These are phyloP conservation scores for Rhinoptilus africanus DNA, from an alignment of 2,113 vertebrate genomes.

Conservation along the genomic window DNA sequence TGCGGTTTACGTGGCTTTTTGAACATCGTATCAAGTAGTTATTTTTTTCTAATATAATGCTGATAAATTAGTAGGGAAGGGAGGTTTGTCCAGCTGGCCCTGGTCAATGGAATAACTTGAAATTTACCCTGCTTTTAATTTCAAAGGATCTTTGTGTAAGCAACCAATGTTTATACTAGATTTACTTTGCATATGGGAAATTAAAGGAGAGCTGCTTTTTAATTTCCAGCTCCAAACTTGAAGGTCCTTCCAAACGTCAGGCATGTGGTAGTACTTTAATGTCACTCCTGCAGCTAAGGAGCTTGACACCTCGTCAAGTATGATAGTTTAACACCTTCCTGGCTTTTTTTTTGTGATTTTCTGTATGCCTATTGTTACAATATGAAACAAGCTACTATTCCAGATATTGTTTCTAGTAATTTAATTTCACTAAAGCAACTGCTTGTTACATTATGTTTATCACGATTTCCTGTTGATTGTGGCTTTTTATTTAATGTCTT, in stretches of 20 bases:
- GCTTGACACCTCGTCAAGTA: neutral
- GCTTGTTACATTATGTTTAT: neutral
- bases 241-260: neutral
- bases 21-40: neutral
- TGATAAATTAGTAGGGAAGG: neutral
- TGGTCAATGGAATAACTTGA: neutral
- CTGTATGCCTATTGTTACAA: neutral
- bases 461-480: neutral
- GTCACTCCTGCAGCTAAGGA: neutral
- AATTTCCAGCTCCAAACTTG: neutral
- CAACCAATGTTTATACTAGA: neutral
- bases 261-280: neutral
- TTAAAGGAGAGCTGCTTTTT: neutral
- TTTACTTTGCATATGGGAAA: neutral
- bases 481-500: neutral
- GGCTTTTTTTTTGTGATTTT: neutral
- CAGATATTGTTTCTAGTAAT: neutral
- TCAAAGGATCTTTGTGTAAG: neutral
- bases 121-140: constrained; percentile 34
- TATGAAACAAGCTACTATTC: neutral
- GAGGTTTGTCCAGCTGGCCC: neutral
- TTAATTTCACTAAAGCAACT: neutral
- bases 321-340: neutral
- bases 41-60: neutral
- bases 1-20: neutral